Percentiles rank a stretch among this genome's conserved stretches.
Conservation (phyloP, 2,888 invertebrate genomes). For the Drosophila austrosaltans region DNA sequence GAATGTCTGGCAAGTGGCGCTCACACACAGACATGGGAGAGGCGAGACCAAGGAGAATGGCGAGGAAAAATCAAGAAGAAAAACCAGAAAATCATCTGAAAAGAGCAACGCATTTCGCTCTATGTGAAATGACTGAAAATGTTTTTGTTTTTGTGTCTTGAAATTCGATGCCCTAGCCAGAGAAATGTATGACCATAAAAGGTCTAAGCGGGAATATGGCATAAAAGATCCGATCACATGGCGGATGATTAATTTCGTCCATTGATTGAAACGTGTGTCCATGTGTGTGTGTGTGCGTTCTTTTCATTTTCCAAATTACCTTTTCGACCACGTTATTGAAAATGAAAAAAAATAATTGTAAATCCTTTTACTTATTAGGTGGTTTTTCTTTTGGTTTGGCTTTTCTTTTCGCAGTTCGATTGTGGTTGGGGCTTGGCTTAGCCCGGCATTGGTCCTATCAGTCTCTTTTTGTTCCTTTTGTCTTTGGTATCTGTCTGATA, state of each 20-base stretch:
- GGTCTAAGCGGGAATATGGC: slow-evolving; percentile 59
- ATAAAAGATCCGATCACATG: too few relatives aligned
- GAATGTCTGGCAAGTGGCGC: slow-evolving; percentile 70
- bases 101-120: slow-evolving; percentile 50
- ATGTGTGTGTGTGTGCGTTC: background rate
- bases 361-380: background rate
- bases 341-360: background rate
- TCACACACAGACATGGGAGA: slow-evolving; percentile 38
- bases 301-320: background rate
- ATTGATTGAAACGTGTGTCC: background rate
- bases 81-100: slow-evolving; percentile 14
- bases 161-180: slow-evolving; percentile 81
- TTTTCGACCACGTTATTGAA: background rate
- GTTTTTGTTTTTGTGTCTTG: slow-evolving; percentile 71
- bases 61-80: background rate
- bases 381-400: background rate
- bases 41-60: slow-evolving; percentile 19
- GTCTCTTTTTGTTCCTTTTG: background rate
- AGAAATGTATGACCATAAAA: slow-evolving; percentile 77
- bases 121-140: slow-evolving; percentile 40
- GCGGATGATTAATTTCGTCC: background rate
- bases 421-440: too few relatives aligned
- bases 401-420: background rate
- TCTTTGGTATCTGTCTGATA: slow-evolving; percentile 1
- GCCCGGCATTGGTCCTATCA: too few relatives aligned